phyloP scores from a whole-genome alignment of 1,140 invertebrate genomes.

The Magallana ariakensis region DNA sequence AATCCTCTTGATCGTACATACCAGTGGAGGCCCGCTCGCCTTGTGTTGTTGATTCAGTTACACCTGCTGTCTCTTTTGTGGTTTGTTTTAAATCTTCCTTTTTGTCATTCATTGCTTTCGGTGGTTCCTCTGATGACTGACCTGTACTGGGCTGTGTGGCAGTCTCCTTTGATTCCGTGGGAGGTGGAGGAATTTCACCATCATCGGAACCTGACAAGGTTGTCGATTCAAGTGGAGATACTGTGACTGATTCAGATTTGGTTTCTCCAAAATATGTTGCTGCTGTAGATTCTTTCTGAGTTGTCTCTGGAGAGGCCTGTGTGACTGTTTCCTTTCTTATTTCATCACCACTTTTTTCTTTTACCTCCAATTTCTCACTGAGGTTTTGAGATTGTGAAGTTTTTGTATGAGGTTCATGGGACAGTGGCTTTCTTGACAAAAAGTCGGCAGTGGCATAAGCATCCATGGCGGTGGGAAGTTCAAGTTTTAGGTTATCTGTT shows the following conservation, averaged over 20 bases:
- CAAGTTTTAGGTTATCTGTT: background rate
- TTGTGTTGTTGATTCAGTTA: background rate
- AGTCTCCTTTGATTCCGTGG: constrained; percentile 30
- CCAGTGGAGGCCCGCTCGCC: constrained; percentile 35
- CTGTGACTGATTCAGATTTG: constrained; percentile 3
- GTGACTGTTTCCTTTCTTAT: constrained; percentile 13
- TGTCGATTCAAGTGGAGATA: background rate
- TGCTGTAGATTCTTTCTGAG: background rate
- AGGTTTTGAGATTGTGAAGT: background rate
- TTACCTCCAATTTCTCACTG: background rate
- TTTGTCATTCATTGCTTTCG: background rate
- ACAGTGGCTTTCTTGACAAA: constrained; percentile 67
- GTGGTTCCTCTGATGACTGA: background rate
- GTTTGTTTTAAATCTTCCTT: background rate
- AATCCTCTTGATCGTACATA: background rate
- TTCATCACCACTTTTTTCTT: constrained; percentile 22
- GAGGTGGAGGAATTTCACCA: constrained; percentile 4
- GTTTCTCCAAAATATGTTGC: background rate
- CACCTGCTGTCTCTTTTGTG: background rate
- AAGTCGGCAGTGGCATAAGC: constrained; percentile 63
- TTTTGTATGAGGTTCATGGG: constrained; percentile 46
- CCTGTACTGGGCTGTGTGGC: constrained; percentile 2
- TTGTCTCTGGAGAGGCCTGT: background rate
- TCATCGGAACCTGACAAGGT: background rate
- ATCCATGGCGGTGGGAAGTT: constrained; percentile 31